These are phyloP conservation scores for Syrista parreyssii DNA, from an alignment of 2,888 invertebrate species.

Conservation along the genomic window DNA sequence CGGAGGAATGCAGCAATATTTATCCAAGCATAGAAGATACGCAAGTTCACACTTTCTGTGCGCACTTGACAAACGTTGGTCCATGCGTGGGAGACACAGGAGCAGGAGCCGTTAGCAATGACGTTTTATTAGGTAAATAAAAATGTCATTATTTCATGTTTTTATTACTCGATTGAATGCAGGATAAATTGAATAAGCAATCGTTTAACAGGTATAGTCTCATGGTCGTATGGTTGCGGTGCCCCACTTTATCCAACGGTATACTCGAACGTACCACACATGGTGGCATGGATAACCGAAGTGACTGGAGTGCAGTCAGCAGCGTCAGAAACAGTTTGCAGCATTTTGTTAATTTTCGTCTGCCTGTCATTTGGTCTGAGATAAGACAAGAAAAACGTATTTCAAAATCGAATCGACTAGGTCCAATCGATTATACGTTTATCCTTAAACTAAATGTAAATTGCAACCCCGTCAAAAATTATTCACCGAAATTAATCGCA, in stretches of 20 bases:
- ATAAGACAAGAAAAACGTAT: too few species aligned
- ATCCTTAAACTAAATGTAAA: too few species aligned
- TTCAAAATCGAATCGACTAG: background rate
- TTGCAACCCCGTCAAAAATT: too few species aligned
- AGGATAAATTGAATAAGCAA: too few species aligned
- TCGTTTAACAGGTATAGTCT: too few species aligned
- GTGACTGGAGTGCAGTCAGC: slow-evolving; percentile 27
- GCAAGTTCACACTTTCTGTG: slow-evolving; percentile 43
- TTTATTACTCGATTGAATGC: too few species aligned
- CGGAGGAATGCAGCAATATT: slow-evolving; percentile 28
- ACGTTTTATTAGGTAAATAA: slow-evolving; percentile 39
- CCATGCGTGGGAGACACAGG: slow-evolving; percentile 52
- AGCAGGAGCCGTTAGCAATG: slow-evolving; percentile 37
- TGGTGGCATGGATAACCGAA: slow-evolving; percentile 45
- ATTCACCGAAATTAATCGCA: too few species aligned
- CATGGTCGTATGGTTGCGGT: too few species aligned
- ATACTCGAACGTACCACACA: slow-evolving; percentile 39
- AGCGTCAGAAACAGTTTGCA: background rate
- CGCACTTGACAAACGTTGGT: slow-evolving; percentile 27
- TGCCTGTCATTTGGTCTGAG: too few species aligned
- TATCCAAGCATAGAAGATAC: slow-evolving; percentile 34
- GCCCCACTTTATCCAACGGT: slow-evolving; percentile 37
- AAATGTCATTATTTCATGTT: background rate
- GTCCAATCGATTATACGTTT: background rate
- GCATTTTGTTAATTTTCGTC: background rate